Conservation (phyloP, 2,113 vertebrate genomes). For the Cricetomys ansorgei region DNA sequence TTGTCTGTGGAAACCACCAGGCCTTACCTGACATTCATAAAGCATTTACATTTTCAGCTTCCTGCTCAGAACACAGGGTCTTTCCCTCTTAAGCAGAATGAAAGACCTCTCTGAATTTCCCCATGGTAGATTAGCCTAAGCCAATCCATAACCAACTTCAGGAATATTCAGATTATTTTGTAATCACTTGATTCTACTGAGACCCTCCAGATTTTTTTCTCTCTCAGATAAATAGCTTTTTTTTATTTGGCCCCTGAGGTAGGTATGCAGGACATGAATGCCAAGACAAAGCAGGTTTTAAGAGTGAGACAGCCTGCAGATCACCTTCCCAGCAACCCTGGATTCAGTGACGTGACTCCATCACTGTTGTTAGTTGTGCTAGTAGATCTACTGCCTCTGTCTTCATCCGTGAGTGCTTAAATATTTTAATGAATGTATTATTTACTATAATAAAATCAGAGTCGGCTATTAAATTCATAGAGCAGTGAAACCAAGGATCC, state of each 20-base stretch:
- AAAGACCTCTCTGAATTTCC: not conserved
- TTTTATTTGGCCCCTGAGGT: not conserved
- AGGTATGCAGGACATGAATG: not conserved
- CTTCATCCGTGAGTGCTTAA: constrained; percentile 75
- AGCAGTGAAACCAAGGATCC: constrained; percentile 69
- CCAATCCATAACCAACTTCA: constrained; percentile 33
- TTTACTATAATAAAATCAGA: constrained; percentile 78
- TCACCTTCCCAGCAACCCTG: not conserved
- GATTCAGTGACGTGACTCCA: not conserved
- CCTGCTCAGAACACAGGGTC: not conserved
- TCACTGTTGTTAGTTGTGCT: constrained; percentile 64
- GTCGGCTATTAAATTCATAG: constrained; percentile 80
- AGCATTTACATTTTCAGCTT: constrained; percentile 24
- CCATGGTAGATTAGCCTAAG: constrained; percentile 26
- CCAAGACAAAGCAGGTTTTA: not conserved
- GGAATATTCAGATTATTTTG: constrained; percentile 21
- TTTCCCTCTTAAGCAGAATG: not conserved
- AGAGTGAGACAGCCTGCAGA: not conserved
- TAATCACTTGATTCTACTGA: constrained; percentile 55
- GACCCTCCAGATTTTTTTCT: not conserved
- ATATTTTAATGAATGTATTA: constrained; percentile 79
- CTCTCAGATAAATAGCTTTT: constrained; percentile 31
- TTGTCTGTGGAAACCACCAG: not conserved
- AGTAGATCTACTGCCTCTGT: constrained; percentile 64
- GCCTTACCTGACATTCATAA: not conserved